These are phyloP conservation scores for Omphaloscelis lunosa DNA, from an alignment of 2,888 invertebrate species.

Conservation along the genomic window DNA sequence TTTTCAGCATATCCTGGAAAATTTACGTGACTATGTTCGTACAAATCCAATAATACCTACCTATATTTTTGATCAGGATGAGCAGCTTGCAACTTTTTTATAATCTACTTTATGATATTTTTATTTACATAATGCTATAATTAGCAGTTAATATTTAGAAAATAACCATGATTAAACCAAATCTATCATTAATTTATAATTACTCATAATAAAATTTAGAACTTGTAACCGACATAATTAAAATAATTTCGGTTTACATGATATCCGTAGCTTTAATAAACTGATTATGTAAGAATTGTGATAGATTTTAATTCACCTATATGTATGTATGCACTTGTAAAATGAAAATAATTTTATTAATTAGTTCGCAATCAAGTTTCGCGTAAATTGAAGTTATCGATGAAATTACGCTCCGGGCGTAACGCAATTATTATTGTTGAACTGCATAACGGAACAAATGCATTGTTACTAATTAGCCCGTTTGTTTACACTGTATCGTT, in stretches of 20 bases:
- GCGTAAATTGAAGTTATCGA: slow-evolving; percentile 79
- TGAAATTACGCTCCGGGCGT: slow-evolving; percentile 75
- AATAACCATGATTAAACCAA: background rate
- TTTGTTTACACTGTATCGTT: slow-evolving; percentile 63
- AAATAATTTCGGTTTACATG: slow-evolving; percentile 38
- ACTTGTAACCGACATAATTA: slow-evolving; percentile 29
- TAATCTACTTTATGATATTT: background rate
- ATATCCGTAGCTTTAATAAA: slow-evolving; percentile 50
- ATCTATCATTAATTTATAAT: too few relatives aligned
- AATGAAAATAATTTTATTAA: slow-evolving; percentile 83
- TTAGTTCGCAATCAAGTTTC: slow-evolving; percentile 78
- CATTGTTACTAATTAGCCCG: slow-evolving; percentile 68
- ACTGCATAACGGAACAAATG: slow-evolving; percentile 74
- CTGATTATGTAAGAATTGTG: slow-evolving; percentile 66
- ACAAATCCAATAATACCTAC: too few relatives aligned
- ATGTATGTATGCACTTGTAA: slow-evolving; percentile 67
- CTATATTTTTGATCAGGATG: background rate
- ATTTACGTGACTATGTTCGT: too few relatives aligned
- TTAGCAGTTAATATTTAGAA: background rate
- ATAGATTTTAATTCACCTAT: slow-evolving; percentile 69
- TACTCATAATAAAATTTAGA: background rate
- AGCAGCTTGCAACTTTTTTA: background rate
- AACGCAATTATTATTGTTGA: slow-evolving; percentile 73
- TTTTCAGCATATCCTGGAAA: background rate
- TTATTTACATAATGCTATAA: background rate